Conservation (phyloP, 2,797 vertebrate species). For the Clarias pachynema region DNA sequence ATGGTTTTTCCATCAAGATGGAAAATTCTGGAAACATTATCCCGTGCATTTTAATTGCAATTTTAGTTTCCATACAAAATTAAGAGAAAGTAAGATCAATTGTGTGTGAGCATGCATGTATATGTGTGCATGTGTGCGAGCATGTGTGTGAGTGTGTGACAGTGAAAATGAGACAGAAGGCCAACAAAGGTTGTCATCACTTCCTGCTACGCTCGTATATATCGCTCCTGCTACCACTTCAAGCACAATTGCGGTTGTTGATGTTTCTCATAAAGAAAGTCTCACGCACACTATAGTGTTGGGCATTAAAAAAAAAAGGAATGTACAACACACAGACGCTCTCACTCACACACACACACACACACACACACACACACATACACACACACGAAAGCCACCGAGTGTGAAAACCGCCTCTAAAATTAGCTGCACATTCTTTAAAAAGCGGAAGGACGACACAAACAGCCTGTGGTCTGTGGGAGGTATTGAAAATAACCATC, state of each 20-base stretch:
- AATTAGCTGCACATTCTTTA: conserved; percentile 75
- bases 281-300: conserved; percentile 70
- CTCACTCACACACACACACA: conserved; percentile 2
- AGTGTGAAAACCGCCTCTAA: conserved; percentile 64
- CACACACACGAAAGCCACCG: conserved; percentile 23
- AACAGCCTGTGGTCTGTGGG: conserved; percentile 59
- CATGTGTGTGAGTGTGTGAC: conserved; percentile 10
- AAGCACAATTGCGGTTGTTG: conserved; percentile 73
- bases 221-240: conserved; percentile 71
- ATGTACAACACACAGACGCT: conserved; percentile 6
- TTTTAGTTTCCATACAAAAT: background rate
- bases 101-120: background rate
- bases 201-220: conserved; percentile 65
- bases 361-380: conserved; percentile 23
- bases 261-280: conserved; percentile 73
- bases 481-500: conserved; percentile 49
- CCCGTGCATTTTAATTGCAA: background rate
- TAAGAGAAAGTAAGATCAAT: background rate
- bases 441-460: conserved; percentile 74
- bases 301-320: conserved; percentile 46
- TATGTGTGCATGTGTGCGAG: conserved; percentile 40
- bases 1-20: background rate
- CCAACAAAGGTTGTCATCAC: conserved; percentile 49
- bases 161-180: background rate
- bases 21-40: background rate